These are phyloP conservation scores for Electrona antarctica DNA, from an alignment of 2,113 vertebrate genomes.

Conservation along the genomic window DNA sequence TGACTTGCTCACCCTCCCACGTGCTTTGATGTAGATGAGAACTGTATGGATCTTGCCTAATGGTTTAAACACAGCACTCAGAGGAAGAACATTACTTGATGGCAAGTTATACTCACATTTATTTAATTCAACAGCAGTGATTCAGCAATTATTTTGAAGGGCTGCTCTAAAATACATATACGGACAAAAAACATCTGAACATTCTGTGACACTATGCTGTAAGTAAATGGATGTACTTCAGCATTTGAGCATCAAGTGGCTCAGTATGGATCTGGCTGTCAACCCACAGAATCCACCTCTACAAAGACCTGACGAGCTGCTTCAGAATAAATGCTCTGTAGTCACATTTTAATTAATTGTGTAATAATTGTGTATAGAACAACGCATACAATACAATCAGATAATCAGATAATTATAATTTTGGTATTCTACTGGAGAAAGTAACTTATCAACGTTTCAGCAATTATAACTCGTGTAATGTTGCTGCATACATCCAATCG, in stretches of 20 bases:
- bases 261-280: not conserved
- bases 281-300: not conserved
- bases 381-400: not conserved
- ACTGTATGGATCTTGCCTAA: not conserved
- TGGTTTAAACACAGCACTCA: not conserved
- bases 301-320: not conserved
- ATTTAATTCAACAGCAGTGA: not conserved
- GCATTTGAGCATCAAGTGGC: not conserved
- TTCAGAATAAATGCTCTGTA: not conserved
- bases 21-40: not conserved
- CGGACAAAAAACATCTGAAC: not conserved
- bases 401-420: not conserved
- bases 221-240: not conserved
- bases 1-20: not conserved
- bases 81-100: not conserved
- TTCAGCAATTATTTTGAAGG: conserved; percentile 1
- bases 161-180: not conserved
- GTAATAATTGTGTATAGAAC: not conserved
- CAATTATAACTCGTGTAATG: not conserved
- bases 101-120: not conserved
- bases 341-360: not conserved
- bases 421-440: not conserved
- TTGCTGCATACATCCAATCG: not conserved
- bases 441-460: not conserved
- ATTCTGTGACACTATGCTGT: not conserved